Conservation (phyloP, 2,797 vertebrate genomes). For the Diplodus puntazzo region DNA sequence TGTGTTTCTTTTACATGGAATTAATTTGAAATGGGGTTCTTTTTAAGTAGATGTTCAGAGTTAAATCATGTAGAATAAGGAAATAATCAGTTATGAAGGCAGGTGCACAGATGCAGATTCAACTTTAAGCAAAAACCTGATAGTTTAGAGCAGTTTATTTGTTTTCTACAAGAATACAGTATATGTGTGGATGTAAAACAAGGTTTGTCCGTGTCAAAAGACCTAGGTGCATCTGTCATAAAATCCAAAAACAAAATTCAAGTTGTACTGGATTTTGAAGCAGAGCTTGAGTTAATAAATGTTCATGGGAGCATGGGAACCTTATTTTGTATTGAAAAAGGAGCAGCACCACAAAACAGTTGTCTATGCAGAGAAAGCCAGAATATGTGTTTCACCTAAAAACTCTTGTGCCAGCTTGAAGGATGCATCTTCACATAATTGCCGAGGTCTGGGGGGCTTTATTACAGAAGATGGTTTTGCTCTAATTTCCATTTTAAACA, state of each 20-base stretch:
- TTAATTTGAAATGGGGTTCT: conserved; percentile 15
- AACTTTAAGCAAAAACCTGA: conserved; percentile 16
- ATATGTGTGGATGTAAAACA: not conserved
- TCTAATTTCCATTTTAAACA: conserved; percentile 11
- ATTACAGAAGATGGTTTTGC: conserved; percentile 8
- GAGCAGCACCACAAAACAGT: not conserved
- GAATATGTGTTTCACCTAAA: conserved; percentile 1
- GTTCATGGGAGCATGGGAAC: too few relatives aligned
- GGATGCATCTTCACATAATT: conserved; percentile 20
- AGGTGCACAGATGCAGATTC: conserved; percentile 30
- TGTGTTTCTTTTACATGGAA: conserved; percentile 31
- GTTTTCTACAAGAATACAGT: not conserved
- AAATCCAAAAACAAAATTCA: conserved; percentile 3
- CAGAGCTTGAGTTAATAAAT: too few relatives aligned
- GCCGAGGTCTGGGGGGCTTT: not conserved
- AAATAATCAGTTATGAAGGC: conserved; percentile 1
- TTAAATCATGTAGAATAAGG: not conserved
- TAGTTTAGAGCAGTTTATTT: not conserved
- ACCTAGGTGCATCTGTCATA: not conserved
- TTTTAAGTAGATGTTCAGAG: conserved; percentile 20
- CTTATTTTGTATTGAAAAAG: not conserved
- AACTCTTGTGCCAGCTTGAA: not conserved
- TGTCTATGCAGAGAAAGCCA: not conserved
- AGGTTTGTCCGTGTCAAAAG: not conserved
- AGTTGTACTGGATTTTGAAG: not conserved